Base-by-base conservation (phyloP, 2,113 vertebrate genomes). In the Sardina pilchardus region DNA sequence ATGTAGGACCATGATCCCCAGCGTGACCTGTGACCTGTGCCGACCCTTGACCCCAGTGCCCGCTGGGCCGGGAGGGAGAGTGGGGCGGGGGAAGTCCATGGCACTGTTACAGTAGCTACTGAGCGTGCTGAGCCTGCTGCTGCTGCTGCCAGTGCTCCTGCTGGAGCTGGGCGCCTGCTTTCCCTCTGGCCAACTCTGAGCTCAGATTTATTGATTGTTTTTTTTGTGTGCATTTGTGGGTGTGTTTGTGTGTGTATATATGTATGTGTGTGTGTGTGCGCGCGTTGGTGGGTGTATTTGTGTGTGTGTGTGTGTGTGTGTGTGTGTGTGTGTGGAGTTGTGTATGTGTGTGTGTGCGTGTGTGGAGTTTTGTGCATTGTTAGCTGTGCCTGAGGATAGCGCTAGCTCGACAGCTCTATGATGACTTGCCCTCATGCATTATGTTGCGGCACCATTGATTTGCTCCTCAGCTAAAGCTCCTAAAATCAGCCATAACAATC, bases 311-410 rank as follows among this genome's bases (percentile, higher is more conserved):
- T 82, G 50, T 82, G 80, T 82, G 84, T 82, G 86, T 59, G 44
- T 43, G 12, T 50, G 45, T 81, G 80, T 44, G n/a, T 16, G 56
- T n/a, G n/a, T 83, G 75, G 56, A 50, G 86, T 44, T 19, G 83
- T 44, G 80, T 89, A 43, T 47, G 36, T 86, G 85, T 56, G 47
- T 81, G 10, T 85, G 75, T 50, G 36, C 17, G 19, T 86, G 42
- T 84, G n/a, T 81, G 67, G 86, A 16, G 63, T 71, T 14, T 1
- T 71, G 63, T 78, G 30, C 30, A 78, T 78, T 78, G 34, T 78
- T 34, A 34, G 71, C 21, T n/a, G 21, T 63, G 24, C 71, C 71
- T 36, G 30, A 78, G 71, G 30, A 36, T 4, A 4, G 12, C 26
- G 9, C 12, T 14, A 36, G 16, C 14, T 75, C 30, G 16, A 14